Evolutionary conservation across 2,888 invertebrate genomes (phyloP), one percentile per base, ranked within the genome.

Genomic region (Synergus japonicus): DNA sequence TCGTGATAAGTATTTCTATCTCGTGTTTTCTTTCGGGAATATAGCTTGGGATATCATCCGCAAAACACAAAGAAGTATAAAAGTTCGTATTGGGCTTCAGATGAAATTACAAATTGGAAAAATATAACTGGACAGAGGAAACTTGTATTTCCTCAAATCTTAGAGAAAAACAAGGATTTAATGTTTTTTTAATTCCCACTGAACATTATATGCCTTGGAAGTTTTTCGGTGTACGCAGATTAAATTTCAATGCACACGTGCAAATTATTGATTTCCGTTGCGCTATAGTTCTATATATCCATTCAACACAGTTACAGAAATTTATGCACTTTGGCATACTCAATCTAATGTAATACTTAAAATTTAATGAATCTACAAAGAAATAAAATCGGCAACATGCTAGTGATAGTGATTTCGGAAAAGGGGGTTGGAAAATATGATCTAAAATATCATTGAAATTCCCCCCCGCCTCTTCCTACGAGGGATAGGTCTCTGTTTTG

Each of bases 261-360:
- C 54, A 54, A 54, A 54, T n/a, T 54, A 54, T 54, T 54, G 54
- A 54, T 54, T 54, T n/a, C 54, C 9, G 54, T 54, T n/a, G n/a
- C n/a, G n/a, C 54, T 54, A 54, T 8, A 9, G 54, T 54, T n/a
- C 54, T 54, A 54, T 54, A n/a, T 54, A n/a, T n/a, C n/a, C 54
- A 54, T 54, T 54, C 54, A 54, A 54, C 54, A 54, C 54, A n/a
- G 54, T 54, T n/a, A n/a, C 54, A 54, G 54, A 54, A 54, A 54
- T 54, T n/a, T 54, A 8, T 54, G n/a, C n/a, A n/a, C n/a, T 54
- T n/a, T 15, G n/a, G 54, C 54, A 54, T 54, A 54, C n/a, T 54
- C 43, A 18, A 67, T 67, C 43, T 37, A 43, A 67, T 67, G 67
- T 43, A n/a, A 43, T 37, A n/a, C 29, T 15, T 29, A 4, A 7